Percentiles rank a stretch among this genome's conserved stretches.
Evolutionary conservation across 1,140 invertebrate genomes (phyloP).

Genomic region (Zaprionus ghesquierei): DNA sequence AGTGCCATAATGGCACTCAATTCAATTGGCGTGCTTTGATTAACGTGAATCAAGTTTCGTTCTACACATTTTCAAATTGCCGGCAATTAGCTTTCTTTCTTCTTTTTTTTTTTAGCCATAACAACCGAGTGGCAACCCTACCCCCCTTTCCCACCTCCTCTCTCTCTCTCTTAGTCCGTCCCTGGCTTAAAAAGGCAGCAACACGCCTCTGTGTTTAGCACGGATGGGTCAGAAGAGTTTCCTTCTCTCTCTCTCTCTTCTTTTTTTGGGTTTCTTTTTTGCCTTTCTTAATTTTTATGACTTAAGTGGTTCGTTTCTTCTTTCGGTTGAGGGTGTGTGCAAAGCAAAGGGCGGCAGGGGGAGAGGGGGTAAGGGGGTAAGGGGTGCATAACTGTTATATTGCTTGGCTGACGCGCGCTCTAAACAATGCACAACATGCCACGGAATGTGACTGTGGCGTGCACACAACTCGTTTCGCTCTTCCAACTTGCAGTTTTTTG

Average conservation of each 20-base stretch:
- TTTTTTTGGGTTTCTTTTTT: constrained; percentile 25
- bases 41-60: neutral
- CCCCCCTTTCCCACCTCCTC: neutral
- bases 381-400: constrained; percentile 65
- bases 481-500: constrained; percentile 36
- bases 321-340: neutral
- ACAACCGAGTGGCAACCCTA: neutral
- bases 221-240: constrained; percentile 14
- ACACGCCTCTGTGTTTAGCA: neutral
- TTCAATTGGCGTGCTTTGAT: constrained; percentile 30
- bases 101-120: neutral
- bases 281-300: constrained; percentile 71
- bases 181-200: neutral
- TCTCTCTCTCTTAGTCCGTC: no score
- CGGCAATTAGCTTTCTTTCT: constrained; percentile 31
- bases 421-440: constrained; percentile 74
- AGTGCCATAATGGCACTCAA: neutral
- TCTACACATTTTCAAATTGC: constrained; percentile 15
- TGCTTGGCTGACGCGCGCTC: constrained; percentile 69
- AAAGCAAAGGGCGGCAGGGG: neutral
- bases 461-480: constrained; percentile 48
- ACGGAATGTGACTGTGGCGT: constrained; percentile 71
- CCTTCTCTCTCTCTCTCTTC: neutral
- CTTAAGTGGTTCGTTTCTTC: constrained; percentile 63
- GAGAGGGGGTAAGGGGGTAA: neutral